A percentile compares a stretch with the other conserved stretches of the same genome.
phyloP scores from a whole-genome alignment of 2,113 vertebrate genomes.

The Helogale parvula region DNA sequence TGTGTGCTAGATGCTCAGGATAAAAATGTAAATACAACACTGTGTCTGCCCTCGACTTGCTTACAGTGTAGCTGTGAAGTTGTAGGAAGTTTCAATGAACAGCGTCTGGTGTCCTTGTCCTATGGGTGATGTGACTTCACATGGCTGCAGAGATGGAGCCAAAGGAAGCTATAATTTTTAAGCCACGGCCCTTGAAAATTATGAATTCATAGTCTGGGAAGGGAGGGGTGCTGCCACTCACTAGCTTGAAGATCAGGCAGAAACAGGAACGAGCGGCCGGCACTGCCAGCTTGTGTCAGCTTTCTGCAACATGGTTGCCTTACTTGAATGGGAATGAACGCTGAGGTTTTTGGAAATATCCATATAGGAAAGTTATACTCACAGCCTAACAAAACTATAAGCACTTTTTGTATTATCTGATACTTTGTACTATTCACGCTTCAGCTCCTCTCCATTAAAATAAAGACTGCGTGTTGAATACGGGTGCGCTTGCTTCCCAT shows the following conservation, averaged over 20 bases:
- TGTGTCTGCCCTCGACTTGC: not conserved
- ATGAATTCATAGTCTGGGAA: not conserved
- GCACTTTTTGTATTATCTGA: not conserved
- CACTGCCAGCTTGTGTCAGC: too few relatives aligned
- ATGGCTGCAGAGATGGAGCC: not conserved
- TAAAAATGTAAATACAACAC: not conserved
- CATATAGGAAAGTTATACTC: not conserved
- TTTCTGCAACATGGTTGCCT: not conserved
- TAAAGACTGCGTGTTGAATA: not conserved
- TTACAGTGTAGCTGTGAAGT: not conserved
- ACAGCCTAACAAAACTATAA: not conserved
- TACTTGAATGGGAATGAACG: not conserved
- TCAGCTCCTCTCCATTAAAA: not conserved
- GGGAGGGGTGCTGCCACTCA: not conserved
- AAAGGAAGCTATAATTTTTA: not conserved
- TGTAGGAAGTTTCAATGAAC: too few relatives aligned
- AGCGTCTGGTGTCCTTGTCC: rapidly evolving
- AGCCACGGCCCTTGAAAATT: not conserved
- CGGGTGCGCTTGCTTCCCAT: not conserved
- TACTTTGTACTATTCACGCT: not conserved
- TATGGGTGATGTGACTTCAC: not conserved
- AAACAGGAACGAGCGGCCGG: not conserved
- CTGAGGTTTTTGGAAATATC: not conserved
- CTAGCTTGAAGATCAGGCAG: not conserved
- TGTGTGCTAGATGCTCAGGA: not conserved